These are phyloP conservation scores for Cricetomys ansorgei DNA, from an alignment of 2,113 vertebrate species.

Conservation along the genomic window DNA sequence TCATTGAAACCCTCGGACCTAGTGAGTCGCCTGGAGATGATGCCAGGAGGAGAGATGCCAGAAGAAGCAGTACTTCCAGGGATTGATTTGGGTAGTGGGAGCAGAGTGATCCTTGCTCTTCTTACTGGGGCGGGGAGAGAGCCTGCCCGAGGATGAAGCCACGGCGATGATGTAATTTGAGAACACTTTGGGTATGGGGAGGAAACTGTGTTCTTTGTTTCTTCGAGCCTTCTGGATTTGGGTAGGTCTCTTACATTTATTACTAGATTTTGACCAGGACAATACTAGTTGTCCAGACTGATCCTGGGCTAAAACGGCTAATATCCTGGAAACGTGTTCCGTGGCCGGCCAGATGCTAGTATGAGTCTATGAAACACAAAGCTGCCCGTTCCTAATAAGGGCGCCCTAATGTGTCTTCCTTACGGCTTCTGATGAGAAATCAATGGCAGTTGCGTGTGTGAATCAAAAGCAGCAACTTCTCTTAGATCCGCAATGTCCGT, in stretches of 20 bases:
- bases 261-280: constrained; percentile 15
- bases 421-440: constrained; percentile 19
- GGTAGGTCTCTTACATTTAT: background rate
- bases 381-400: constrained; percentile 18
- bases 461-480: constrained; percentile 31
- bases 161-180: background rate
- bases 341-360: constrained; percentile 26
- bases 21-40: background rate
- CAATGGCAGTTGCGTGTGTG: background rate
- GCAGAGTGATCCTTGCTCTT: background rate
- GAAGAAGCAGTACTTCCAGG: background rate
- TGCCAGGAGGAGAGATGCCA: background rate
- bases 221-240: constrained; percentile 41
- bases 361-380: constrained; percentile 35
- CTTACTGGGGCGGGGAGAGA: background rate
- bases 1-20: background rate
- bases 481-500: constrained; percentile 9
- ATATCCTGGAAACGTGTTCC: constrained; percentile 1
- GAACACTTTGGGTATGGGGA: background rate
- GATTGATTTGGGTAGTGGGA: background rate
- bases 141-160: background rate
- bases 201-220: constrained; percentile 19
- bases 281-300: background rate
- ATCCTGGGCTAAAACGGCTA: background rate
- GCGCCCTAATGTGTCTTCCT: background rate